A percentile compares a stretch with the other conserved stretches of the same genome.
phyloP scores from a whole-genome alignment of 92 coral and sea anemone species.

The Metridium senile region DNA sequence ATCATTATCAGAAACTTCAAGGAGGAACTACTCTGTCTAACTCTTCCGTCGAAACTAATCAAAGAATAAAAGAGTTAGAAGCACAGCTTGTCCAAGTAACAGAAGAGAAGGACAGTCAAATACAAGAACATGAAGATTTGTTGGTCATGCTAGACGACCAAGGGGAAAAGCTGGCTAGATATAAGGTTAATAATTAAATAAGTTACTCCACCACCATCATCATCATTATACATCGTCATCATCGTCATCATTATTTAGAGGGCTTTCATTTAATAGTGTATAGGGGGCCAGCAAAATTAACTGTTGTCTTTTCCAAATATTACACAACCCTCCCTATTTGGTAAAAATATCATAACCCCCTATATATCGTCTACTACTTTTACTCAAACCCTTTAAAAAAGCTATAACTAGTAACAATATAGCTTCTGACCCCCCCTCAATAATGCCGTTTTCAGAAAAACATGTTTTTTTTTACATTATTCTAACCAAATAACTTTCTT shows the following conservation, averaged over 20 bases:
- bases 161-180: slow-evolving; percentile 62
- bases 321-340: no score
- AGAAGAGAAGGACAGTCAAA: slow-evolving; percentile 59
- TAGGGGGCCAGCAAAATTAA: no score
- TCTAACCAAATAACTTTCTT: background rate
- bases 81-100: slow-evolving; percentile 28
- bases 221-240: no score
- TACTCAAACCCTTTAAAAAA: no score
- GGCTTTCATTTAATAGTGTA: no score
- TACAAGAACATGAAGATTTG: slow-evolving; percentile 86
- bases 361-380: no score
- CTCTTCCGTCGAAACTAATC: slow-evolving; percentile 33
- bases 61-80: slow-evolving; percentile 66
- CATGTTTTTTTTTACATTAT: background rate
- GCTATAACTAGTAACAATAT: no score
- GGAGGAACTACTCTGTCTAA: slow-evolving; percentile 28
- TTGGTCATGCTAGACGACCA: slow-evolving; percentile 90
- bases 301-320: no score
- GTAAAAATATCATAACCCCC: no score
- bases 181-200: slow-evolving; percentile 57
- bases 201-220: background rate
- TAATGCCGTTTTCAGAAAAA: background rate
- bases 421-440: background rate
- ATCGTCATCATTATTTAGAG: background rate
- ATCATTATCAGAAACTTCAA: slow-evolving; percentile 7